Evolutionary conservation across 30 jellyfish, hydroid and myxozoan genomes (phyloP), one percentile per base, ranked within the genome.

Genomic region (Sanderia malayensis): DNA sequence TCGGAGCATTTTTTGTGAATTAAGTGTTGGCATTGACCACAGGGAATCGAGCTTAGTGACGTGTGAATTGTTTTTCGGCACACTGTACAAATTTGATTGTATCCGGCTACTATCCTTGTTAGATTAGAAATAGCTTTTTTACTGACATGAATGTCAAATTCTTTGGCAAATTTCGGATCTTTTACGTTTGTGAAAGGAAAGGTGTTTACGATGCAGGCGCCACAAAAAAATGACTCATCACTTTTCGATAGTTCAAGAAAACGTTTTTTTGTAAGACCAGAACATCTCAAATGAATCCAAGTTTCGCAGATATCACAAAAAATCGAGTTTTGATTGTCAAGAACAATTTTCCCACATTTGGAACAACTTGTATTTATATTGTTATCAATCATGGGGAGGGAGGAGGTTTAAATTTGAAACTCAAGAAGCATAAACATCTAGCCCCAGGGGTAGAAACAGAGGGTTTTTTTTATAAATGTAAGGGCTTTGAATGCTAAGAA

Each of bases 201-300:
- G 6, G 64, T 49, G 23, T 49, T 24, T 49, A 4, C 18, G 8
- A 49, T 15, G 27, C 64, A 49, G 64, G 64, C 64, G 64, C 64
- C 64, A 49, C 64, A 49, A 19, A 49, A 49, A 18, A 49, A 49
- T 49, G 64, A 49, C 27, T 49, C 64, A 49, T 49, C 24, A 49
- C 27, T 49, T 49, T 49, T 11, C 18, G 64, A 49, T 19, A 49
- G 18, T 49, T 49, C 64, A 9, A 49, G 64, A 18, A 49, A 49
- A 49, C 27, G 27, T 49, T 49, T 49, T 49, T 49, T 49, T 9
- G 23, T 49, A 9, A 49, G 27, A 19, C 64, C 27, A 19, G 64
- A 49, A 24, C 64, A 49, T 15, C 64, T 49, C 64, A 49, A 49
- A 49, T 49, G 64, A 9, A 49, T 49, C 64, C 64, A 49, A 2